Evolutionary conservation across 2,797 vertebrate species (phyloP).

Genomic region (Kryptopterus vitreolus): DNA sequence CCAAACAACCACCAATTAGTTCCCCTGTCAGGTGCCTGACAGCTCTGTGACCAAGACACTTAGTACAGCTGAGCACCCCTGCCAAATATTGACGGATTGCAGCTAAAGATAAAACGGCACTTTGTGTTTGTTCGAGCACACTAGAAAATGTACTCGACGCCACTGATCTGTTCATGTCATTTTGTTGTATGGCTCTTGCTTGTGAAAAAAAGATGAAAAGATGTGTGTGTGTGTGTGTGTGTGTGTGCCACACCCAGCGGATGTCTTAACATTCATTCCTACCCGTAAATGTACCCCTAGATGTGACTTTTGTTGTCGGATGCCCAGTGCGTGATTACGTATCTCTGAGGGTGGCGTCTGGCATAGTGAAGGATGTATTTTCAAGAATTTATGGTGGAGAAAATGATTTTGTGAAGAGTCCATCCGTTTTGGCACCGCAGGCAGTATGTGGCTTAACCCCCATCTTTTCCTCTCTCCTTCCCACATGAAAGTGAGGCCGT

Average conservation of each 20-base stretch:
- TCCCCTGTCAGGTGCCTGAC: conserved; percentile 49
- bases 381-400: conserved; percentile 14
- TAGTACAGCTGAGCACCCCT: conserved; percentile 17
- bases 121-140: conserved; percentile 19
- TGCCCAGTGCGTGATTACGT: background rate
- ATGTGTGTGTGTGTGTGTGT: too few species aligned
- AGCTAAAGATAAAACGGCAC: conserved; percentile 26
- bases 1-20: conserved; percentile 41
- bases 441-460: conserved; percentile 15
- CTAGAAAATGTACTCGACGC: conserved; percentile 2
- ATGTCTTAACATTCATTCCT: background rate
- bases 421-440: conserved; percentile 16
- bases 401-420: conserved; percentile 2
- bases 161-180: background rate
- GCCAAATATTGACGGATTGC: conserved; percentile 40
- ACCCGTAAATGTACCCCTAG: background rate
- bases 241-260: conserved; percentile 37
- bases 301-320: background rate
- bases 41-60: conserved; percentile 38
- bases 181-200: background rate
- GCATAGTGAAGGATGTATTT: conserved; percentile 2
- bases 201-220: background rate
- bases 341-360: background rate
- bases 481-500: conserved; percentile 24
- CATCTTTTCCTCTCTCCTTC: background rate